Conservation (phyloP, 2,888 invertebrate genomes). For the Anorthoa munda region DNA sequence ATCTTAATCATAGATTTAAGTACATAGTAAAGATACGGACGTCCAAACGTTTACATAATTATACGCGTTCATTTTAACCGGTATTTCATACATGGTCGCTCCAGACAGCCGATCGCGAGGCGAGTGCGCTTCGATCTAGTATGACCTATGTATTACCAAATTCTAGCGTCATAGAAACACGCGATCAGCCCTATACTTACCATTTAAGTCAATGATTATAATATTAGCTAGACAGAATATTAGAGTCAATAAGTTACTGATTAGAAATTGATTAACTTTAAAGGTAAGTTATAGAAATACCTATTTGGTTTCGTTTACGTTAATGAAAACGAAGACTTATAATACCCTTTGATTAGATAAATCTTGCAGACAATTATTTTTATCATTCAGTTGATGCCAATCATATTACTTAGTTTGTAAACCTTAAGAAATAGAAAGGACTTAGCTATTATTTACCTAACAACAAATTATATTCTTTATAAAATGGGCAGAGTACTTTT, state of each 20-base stretch:
- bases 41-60: no score
- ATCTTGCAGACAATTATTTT: neutral
- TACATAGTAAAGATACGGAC: no score
- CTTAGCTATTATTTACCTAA: neutral
- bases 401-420: neutral
- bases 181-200: fast-evolving
- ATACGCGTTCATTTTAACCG: no score
- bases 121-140: no score
- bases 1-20: no score
- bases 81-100: no score
- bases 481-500: neutral
- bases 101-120: no score
- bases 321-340: conserved; percentile 29
- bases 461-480: neutral
- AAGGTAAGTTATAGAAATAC: neutral
- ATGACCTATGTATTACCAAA: no score
- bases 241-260: conserved; percentile 1
- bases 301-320: neutral
- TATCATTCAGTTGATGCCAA: neutral
- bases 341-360: neutral
- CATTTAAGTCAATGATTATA: no score
- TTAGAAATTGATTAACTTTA: conserved; percentile 5
- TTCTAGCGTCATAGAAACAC: no score
- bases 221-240: neutral
- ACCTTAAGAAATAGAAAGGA: neutral